Base-by-base conservation (phyloP, 1,140 invertebrate genomes). In the Sitodiplosis mosellana region DNA sequence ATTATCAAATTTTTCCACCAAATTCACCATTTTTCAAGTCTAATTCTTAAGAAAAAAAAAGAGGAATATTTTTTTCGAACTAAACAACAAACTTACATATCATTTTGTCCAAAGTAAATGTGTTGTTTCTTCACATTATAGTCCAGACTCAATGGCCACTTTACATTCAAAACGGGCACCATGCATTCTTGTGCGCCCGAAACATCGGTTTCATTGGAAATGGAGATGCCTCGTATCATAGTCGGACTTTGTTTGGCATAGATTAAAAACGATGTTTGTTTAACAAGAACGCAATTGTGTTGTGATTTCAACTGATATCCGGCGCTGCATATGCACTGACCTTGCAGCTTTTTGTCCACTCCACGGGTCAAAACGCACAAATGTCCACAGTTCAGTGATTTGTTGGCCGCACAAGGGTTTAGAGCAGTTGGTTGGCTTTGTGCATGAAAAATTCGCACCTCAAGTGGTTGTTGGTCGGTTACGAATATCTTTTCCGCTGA, bases 361-460 rank as follows among this genome's bases (percentile, higher is more conserved):
- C 69, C 75, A 80, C 10, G 10, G 10, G 68, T 54, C 4, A 76
- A 69, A 43, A 76, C 68, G 65, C 85, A 88, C 43, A 83, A 68
- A 64, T 87, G 83, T 50, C 76, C 73, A 67, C 83, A 87, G 42
- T 76, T 76, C 54, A 79, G 80, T 58, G 81, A 80, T 27, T 2
- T 45, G 48, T 69, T 53, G 22, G 63, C 64, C 51, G 73, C 69
- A 62, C 86, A 89, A 34, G 81, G 82, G 69, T 87, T 82, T 12
- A 70, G 58, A 52, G 74, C 75, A 11, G 22, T 21, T 33, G 43
- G 43, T 33, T 45, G 43, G 8, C 43, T 18, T 19, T 43, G 41
- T 4, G n/a, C 11, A 43, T 43, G 41, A 19, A 18, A 43, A 2
- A 43, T 18, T 3, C 11, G 20, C 18, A 43, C 4, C 6, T 27